phyloP scores from a whole-genome alignment of 2,113 vertebrate species.

The Bagarius yarrelli region DNA sequence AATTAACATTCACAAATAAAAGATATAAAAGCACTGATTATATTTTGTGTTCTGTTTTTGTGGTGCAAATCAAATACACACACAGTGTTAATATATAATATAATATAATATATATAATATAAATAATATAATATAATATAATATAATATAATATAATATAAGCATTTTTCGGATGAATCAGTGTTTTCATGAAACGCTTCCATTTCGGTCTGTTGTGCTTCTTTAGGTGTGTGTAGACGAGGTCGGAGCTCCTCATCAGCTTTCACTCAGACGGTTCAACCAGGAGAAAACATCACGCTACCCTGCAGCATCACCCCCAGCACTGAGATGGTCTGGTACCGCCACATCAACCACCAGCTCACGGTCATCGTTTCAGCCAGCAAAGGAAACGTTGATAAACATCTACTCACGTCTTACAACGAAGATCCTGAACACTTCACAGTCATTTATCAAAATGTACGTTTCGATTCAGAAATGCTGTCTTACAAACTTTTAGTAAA shows the following conservation, averaged over 20 bases:
- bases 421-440: neutral
- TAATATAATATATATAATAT: too few relatives aligned
- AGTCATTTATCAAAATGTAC: neutral
- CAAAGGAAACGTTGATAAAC: rapidly evolving
- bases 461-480: too few relatives aligned
- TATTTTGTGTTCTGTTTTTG: too few relatives aligned
- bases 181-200: too few relatives aligned
- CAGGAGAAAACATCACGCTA: conserved; percentile 23
- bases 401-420: neutral
- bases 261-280: neutral
- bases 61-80: too few relatives aligned
- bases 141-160: too few relatives aligned
- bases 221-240: neutral
- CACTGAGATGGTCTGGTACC: conserved; percentile 11
- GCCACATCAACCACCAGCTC: neutral
- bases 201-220: neutral
- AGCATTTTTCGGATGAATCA: too few relatives aligned
- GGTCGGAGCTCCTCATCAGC: neutral
- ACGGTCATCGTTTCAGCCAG: neutral
- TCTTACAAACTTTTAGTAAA: too few relatives aligned
- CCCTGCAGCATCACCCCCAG: neutral
- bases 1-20: neutral
- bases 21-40: neutral
- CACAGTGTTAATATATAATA: too few relatives aligned
- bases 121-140: too few relatives aligned